A percentile compares a stretch with the other conserved stretches of the same genome.
Conservation (phyloP, 2,797 vertebrate genomes). For the Ceryle rudis region DNA sequence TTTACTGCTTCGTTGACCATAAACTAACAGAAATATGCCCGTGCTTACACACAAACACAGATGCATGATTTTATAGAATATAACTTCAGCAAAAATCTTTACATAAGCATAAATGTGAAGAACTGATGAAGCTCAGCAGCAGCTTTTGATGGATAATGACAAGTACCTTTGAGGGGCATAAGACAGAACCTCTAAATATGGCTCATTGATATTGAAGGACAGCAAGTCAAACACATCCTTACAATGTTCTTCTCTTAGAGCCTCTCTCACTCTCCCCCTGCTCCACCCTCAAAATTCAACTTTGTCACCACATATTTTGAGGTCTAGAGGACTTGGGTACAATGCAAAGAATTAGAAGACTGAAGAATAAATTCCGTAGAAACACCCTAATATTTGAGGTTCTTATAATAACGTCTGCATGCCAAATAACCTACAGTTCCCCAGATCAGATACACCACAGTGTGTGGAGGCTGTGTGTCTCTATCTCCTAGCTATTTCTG, state of each 20-base stretch:
- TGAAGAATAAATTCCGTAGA: background rate
- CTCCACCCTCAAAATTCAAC: background rate
- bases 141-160: background rate
- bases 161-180: background rate
- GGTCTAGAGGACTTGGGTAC: background rate
- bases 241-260: background rate
- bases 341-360: background rate
- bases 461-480: background rate
- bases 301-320: background rate
- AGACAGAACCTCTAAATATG: background rate
- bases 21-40: background rate
- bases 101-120: background rate
- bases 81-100: background rate
- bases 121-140: background rate
- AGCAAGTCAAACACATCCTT: background rate
- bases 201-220: background rate
- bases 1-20: background rate
- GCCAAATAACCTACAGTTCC: background rate
- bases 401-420: background rate
- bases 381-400: background rate
- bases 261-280: background rate
- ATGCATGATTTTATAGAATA: background rate
- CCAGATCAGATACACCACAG: background rate
- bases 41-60: background rate
- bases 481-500: background rate